These are phyloP conservation scores for Ormyrus pomaceus DNA, from an alignment of 2,888 invertebrate species.

Conservation along the genomic window DNA sequence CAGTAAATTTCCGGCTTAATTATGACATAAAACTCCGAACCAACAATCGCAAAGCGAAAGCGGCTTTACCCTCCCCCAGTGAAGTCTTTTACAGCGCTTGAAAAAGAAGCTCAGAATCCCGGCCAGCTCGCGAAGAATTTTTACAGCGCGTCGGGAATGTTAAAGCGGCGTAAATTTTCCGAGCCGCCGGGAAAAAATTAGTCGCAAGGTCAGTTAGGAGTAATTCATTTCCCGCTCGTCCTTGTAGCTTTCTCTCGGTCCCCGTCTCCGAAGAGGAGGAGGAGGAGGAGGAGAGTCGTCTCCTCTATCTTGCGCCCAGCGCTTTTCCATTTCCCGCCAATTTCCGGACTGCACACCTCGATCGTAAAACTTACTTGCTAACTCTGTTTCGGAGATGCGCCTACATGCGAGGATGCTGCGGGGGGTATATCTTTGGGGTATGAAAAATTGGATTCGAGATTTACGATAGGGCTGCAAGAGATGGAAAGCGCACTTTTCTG, in stretches of 20 bases:
- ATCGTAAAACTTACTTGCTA: slow-evolving; percentile 59
- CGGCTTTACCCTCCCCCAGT: too few species aligned
- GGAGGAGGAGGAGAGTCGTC: background rate
- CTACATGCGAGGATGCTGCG: background rate
- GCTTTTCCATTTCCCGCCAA: slow-evolving; percentile 68
- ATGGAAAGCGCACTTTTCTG: too few species aligned
- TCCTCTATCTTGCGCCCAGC: background rate
- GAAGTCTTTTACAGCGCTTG: too few species aligned
- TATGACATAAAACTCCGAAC: too few species aligned
- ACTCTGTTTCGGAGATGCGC: background rate
- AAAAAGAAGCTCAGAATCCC: too few species aligned
- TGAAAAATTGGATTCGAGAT: too few species aligned
- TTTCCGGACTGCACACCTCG: slow-evolving; percentile 62
- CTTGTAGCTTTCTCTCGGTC: background rate
- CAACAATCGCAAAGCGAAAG: too few species aligned
- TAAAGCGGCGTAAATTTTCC: slow-evolving; percentile 2
- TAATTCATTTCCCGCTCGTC: slow-evolving; percentile 5
- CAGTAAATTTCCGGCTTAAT: too few species aligned
- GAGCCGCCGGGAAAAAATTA: slow-evolving; percentile 11
- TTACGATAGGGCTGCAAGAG: too few species aligned
- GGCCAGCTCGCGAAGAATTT: background rate
- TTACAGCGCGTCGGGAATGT: background rate
- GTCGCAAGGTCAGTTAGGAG: slow-evolving; percentile 25
- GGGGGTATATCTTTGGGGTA: too few species aligned
- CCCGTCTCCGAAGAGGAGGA: background rate